Base-by-base conservation (phyloP, 2,888 invertebrate genomes). In the Trichopria drosophilae region DNA sequence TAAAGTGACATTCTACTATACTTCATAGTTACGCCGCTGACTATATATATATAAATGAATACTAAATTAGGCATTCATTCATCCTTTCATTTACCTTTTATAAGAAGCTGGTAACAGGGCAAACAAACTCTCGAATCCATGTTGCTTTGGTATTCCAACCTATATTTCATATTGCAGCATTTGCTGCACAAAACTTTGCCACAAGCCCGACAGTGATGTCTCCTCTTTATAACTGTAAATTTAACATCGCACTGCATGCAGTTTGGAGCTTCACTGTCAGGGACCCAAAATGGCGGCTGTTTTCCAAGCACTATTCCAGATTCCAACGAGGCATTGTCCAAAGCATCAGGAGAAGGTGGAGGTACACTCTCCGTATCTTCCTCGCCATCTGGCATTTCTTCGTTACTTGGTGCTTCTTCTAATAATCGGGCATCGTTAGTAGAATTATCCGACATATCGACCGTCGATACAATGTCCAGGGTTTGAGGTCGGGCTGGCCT, bases 191-290 rank as follows among this genome's bases (percentile, higher is more conserved):
- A 77, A 3, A 93, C 86, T 77, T 87, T 83, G 55, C 92, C 92
- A 71, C 92, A 93, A 36, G 90, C 90, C 43, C 93, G 79, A 70
- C 93, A 93, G 75, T 93, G 93, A 76, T 94, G 93, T 26, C 93
- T 79, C 32, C 92, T 80, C 71, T 87, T 88, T 40, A 92, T 82
- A 57, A 93, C 82, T 1, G 87, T 90, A 73, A 93, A 94, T 73
- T 85, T 87, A 35, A 80, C 75, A 54, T 86, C 84, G 71, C 93
- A 93, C 59, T 88, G 84, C 85, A 93, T 87, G 70, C 93, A 93
- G 56, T 79, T 80, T n/a, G 81, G 78, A 5, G 91, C 88, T 62
- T 89, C 88, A 3, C 84, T 80, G 73, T 94, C 93, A 0, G 92
- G 92, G 42, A 93, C 84, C 93, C 93, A 93, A 63, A 86, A 82